These are phyloP conservation scores for Monopterus albus DNA, from an alignment of 2,113 vertebrate genomes.

Conservation along the genomic window DNA sequence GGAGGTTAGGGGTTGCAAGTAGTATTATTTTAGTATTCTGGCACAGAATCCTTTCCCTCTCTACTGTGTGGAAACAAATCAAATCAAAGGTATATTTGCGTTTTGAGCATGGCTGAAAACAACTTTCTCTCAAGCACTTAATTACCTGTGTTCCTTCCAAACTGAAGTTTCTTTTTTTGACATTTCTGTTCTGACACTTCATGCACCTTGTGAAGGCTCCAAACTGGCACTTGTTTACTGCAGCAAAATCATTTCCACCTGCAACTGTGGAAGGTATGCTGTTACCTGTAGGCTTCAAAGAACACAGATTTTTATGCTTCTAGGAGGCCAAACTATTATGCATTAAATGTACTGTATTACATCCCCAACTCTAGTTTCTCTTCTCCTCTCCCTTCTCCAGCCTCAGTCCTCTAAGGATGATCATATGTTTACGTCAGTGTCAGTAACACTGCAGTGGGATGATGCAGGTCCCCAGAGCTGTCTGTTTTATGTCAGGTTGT, in stretches of 20 bases:
- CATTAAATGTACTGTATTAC: slow-evolving; percentile 31
- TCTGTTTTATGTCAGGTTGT: slow-evolving; percentile 72
- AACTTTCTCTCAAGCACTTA: slow-evolving; percentile 19
- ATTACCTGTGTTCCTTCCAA: slow-evolving; percentile 34
- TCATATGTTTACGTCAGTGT: slow-evolving; percentile 59
- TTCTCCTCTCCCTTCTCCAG: slow-evolving; percentile 1
- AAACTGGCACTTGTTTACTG: slow-evolving; percentile 56
- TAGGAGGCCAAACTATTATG: slow-evolving; percentile 27
- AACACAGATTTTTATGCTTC: slow-evolving; percentile 42
- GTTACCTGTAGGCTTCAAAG: slow-evolving; percentile 63
- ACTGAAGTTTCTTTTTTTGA: slow-evolving; percentile 50
- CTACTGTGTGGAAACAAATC: background rate
- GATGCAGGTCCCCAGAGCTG: slow-evolving; percentile 29
- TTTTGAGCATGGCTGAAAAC: slow-evolving; percentile 22
- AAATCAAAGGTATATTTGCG: background rate
- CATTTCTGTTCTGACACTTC: slow-evolving; percentile 38
- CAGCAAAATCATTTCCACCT: slow-evolving; percentile 44
- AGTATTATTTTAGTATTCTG: too few relatives aligned
- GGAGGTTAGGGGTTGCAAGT: too few relatives aligned
- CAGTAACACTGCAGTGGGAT: slow-evolving; percentile 30
- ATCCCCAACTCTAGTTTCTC: slow-evolving; percentile 3
- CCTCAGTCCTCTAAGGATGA: slow-evolving; percentile 34
- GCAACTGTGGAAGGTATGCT: slow-evolving; percentile 18
- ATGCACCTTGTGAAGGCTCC: slow-evolving; percentile 27
- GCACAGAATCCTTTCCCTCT: background rate